A percentile compares a stretch with the other conserved stretches of the same genome.
These are phyloP conservation scores for Struthidea cinerea DNA, from an alignment of 2,113 vertebrate genomes.

Conservation along the genomic window DNA sequence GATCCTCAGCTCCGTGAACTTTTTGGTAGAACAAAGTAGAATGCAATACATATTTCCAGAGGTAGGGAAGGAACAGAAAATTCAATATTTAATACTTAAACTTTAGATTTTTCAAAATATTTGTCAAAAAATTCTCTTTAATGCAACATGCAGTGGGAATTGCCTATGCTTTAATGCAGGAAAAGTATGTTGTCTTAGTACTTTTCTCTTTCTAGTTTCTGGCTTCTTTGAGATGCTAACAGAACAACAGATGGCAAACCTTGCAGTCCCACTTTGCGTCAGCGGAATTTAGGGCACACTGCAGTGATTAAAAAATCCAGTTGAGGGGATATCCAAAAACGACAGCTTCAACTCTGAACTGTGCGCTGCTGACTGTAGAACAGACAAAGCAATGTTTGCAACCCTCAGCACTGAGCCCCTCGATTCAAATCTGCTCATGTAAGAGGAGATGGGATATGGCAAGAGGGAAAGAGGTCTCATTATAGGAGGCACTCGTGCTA, in stretches of 20 bases:
- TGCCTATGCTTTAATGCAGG: neutral
- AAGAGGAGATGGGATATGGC: neutral
- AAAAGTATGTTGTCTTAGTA: neutral
- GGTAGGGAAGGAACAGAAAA: neutral
- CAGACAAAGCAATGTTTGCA: neutral
- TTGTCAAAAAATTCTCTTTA: neutral
- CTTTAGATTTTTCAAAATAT: neutral
- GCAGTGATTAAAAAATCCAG: neutral
- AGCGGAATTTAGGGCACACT: neutral
- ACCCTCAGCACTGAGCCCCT: neutral
- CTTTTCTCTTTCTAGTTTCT: neutral
- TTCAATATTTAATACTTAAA: neutral
- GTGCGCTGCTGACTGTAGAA: neutral
- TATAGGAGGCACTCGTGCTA: neutral
- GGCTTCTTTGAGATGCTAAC: neutral
- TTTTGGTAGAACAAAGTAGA: neutral
- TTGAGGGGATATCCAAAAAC: neutral
- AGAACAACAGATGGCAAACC: neutral
- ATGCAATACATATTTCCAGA: accelerated
- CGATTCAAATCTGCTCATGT: neutral
- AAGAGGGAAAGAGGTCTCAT: neutral
- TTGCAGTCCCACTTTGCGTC: neutral
- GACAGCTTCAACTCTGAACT: neutral
- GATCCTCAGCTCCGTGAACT: neutral
- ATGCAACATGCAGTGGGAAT: neutral